Evolutionary conservation across 2,888 invertebrate genomes (phyloP).

Genomic region (Caenorhabditis macrosperma): DNA sequence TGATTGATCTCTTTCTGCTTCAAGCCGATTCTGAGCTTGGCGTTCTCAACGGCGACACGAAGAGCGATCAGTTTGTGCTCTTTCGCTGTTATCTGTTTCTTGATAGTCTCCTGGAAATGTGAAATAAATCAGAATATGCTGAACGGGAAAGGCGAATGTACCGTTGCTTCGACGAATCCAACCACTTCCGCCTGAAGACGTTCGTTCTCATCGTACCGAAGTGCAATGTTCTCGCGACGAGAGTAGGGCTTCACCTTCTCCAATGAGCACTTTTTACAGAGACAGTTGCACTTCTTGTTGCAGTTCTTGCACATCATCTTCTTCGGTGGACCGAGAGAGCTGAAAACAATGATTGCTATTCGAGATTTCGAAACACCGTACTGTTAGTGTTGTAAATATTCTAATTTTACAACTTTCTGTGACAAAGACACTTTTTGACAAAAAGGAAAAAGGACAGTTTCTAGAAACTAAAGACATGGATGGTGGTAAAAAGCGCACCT

Average conservation of each 20-base stretch:
- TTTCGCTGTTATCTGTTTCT: constrained; percentile 22
- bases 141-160: no score
- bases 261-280: constrained; percentile 62
- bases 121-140: not conserved
- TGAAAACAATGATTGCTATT: constrained; percentile 19
- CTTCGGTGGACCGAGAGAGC: not conserved
- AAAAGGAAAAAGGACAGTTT: no score
- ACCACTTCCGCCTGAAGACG: constrained; percentile 31
- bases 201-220: constrained; percentile 33
- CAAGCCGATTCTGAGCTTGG: constrained; percentile 29
- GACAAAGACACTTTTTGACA: no score
- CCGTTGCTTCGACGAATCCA: not conserved
- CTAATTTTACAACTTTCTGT: no score
- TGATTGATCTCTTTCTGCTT: constrained; percentile 28
- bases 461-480: no score
- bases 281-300: constrained; percentile 47
- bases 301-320: constrained; percentile 59
- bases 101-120: constrained; percentile 19
- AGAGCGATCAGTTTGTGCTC: constrained; percentile 24
- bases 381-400: no score
- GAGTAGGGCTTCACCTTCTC: constrained; percentile 61
- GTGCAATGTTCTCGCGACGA: constrained; percentile 44
- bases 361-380: no score
- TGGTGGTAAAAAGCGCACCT: not conserved
- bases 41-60: constrained; percentile 25